Conservation (phyloP, 2,113 vertebrate genomes). For the Macquaria australasica region DNA sequence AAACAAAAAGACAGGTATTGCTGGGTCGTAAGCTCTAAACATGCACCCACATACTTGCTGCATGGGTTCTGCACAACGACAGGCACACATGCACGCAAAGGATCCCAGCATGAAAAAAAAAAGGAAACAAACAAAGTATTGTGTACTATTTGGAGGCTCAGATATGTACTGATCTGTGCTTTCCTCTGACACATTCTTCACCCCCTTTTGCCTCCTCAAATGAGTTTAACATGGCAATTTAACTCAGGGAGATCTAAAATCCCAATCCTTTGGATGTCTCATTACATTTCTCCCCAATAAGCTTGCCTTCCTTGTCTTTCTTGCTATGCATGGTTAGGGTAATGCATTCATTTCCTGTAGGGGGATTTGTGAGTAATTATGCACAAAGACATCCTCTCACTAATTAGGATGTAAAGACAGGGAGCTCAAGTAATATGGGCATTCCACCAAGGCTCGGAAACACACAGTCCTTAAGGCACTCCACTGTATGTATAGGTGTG, state of each 20-base stretch:
- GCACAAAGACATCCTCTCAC: constrained; percentile 75
- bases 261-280: constrained; percentile 71
- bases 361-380: constrained; percentile 81
- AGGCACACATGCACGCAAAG: background rate
- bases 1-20: background rate
- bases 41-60: background rate
- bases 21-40: background rate
- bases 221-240: constrained; percentile 64
- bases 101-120: background rate
- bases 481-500: constrained; percentile 49
- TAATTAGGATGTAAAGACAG: constrained; percentile 76
- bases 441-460: constrained; percentile 65
- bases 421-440: constrained; percentile 72
- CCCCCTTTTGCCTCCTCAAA: constrained; percentile 70
- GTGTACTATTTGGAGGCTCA: constrained; percentile 6
- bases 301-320: constrained; percentile 54
- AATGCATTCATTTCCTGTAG: constrained; percentile 76
- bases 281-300: constrained; percentile 67
- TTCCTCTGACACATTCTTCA: constrained; percentile 34
- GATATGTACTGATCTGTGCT: constrained; percentile 12
- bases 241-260: constrained; percentile 71
- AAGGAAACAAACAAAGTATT: background rate
- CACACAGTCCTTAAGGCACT: constrained; percentile 56
- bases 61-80: background rate
- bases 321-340: constrained; percentile 43